Conservation (phyloP, 2,113 vertebrate species). For the Urocitellus parryii region DNA sequence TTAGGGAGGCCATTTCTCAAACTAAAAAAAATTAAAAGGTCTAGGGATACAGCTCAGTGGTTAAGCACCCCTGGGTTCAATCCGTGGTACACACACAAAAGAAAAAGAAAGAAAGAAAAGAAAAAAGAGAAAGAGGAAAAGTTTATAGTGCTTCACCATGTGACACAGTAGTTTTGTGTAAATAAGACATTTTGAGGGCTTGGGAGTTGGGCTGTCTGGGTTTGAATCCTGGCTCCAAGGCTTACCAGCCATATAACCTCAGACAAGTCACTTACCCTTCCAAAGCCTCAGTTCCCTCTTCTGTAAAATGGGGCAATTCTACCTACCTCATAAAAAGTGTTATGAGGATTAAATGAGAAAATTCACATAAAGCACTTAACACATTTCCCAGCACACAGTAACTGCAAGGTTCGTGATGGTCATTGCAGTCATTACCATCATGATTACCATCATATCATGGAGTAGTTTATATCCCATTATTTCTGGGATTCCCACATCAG, state of each 20-base stretch:
- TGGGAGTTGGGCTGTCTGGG: background rate
- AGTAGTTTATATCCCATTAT: constrained; percentile 18
- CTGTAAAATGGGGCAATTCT: background rate
- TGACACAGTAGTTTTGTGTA: background rate
- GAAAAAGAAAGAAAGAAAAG: too few species aligned
- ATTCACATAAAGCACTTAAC: background rate
- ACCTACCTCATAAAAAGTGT: background rate
- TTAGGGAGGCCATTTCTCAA: too few species aligned
- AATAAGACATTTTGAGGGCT: background rate
- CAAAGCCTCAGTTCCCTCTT: background rate
- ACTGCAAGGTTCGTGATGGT: background rate
- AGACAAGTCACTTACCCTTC: background rate
- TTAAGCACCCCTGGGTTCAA: too few species aligned
- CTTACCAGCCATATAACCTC: background rate
- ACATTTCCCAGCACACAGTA: background rate
- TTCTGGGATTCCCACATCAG: constrained; percentile 46
- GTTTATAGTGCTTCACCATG: background rate
- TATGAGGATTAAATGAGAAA: background rate
- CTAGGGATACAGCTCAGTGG: too few species aligned
- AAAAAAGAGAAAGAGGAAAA: background rate
- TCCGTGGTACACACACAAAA: too few species aligned
- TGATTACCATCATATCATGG: background rate
- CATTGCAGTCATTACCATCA: background rate
- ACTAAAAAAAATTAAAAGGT: too few species aligned
- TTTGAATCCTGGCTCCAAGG: background rate